Conservation (phyloP, 1,140 invertebrate genomes). For the Ceratitis capitata region DNA sequence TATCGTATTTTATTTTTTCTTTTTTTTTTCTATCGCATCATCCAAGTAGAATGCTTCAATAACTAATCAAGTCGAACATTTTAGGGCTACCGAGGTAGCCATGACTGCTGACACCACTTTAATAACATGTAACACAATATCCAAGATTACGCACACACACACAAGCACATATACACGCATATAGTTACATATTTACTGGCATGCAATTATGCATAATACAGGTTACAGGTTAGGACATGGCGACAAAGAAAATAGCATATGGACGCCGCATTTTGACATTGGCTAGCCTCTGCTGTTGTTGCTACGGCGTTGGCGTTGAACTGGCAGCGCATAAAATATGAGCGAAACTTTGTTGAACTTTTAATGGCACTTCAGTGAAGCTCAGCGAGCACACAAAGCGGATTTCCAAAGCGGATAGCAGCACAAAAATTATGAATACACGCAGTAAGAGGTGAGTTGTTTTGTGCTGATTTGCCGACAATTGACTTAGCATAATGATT, state of each 20-base stretch:
- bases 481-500: slow-evolving; percentile 26
- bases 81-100: not conserved
- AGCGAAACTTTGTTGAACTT: slow-evolving; percentile 26
- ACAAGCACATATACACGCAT: not conserved
- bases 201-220: not conserved
- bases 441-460: not conserved
- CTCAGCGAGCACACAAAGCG: not conserved
- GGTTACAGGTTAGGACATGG: not conserved
- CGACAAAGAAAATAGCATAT: not conserved
- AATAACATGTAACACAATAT: not conserved
- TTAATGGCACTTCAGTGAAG: not conserved
- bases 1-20: not conserved
- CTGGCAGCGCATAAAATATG: slow-evolving; percentile 13
- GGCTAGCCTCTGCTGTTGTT: not conserved
- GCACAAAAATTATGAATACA: not conserved
- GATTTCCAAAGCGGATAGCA: not conserved
- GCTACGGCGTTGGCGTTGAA: not conserved
- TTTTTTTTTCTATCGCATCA: not conserved
- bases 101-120: not conserved
- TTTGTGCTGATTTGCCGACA: not conserved
- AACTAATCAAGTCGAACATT: not conserved
- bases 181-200: not conserved
- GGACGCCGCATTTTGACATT: not conserved
- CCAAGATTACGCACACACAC: not conserved
- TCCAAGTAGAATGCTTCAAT: not conserved